Percentiles rank a stretch among this genome's conserved stretches.
Evolutionary conservation across 1,140 invertebrate species (phyloP).

Genomic region (Pectinophora gossypiella): DNA sequence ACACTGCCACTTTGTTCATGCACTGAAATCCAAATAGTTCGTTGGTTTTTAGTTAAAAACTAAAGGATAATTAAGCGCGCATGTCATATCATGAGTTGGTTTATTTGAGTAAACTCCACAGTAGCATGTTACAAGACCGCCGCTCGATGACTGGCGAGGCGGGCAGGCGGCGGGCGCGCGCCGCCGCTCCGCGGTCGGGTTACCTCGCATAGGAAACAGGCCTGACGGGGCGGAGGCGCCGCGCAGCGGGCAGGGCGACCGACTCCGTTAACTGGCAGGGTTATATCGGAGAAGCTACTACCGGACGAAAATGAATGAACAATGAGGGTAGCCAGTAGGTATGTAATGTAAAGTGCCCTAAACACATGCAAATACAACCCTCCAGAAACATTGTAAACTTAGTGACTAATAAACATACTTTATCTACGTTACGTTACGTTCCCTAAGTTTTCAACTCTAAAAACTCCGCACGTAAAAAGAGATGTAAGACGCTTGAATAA

Average conservation of each 20-base stretch:
- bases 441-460: too few relatives aligned
- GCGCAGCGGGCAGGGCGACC: background rate
- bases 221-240: background rate
- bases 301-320: conserved; percentile 4
- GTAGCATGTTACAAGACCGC: conserved; percentile 36
- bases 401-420: too few relatives aligned
- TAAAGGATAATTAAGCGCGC: conserved; percentile 49
- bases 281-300: background rate
- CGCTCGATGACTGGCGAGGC: conserved; percentile 66
- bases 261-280: background rate
- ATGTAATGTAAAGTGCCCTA: too few relatives aligned
- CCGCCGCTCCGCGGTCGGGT: conserved; percentile 46
- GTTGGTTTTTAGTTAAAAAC: conserved; percentile 64
- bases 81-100: conserved; percentile 51
- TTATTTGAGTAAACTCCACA: conserved; percentile 25
- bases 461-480: too few relatives aligned
- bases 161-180: conserved; percentile 24
- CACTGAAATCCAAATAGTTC: conserved; percentile 62
- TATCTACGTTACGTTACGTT: too few relatives aligned
- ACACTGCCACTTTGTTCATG: conserved; percentile 46
- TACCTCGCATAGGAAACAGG: conserved; percentile 22
- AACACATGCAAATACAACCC: too few relatives aligned
- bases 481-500: too few relatives aligned
- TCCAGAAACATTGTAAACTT: too few relatives aligned
- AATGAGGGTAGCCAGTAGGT: background rate